Evolutionary conservation across 2,113 vertebrate genomes (phyloP), one percentile per base, ranked within the genome.

Genomic region (Myotis davidii): DNA sequence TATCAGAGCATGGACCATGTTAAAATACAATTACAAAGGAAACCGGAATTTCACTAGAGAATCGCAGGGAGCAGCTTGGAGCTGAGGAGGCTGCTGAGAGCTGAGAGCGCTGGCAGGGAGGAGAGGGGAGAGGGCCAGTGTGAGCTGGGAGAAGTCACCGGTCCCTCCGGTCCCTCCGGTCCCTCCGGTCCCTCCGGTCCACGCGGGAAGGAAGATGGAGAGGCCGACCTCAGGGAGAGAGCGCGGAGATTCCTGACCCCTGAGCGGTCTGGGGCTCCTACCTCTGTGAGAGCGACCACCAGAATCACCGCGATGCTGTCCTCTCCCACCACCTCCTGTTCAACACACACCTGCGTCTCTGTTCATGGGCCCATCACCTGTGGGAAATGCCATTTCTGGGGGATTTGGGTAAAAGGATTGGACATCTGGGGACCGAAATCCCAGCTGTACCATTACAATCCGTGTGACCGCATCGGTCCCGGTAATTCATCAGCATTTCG

Each of bases 11-110:
- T 97, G 96, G 96, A 95, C 97, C 95, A 81, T 92, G 95, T 89
- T 96, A 91, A 96, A 97, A 96, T 89, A 96, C 96, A 97, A 97
- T 97, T 95, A 96, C 94, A 89, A 96, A 96, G 95, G 96, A 89
- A 97, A 87, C 89, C 85, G 90, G 95, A 93, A 93, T 97, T 97
- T 97, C 91, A 97, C 94, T 81, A 93, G 93, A 59, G 74, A 82
- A 79, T 79, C 93, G 83, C 93, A 86, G 86, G 91, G 93, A 94
- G 50, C 56, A 91, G 74, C 78, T 61, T 54, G 1, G 45, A 87
- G 56, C 45, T 79, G 82, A 72, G 93, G 83, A 96, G 79, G 50
- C 94, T 96, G 97, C 34, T 67, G 73, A 79, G 91, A 93, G 89
- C 86, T 86, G 95, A 96, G 81, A 96, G 83, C 76, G 21, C 39